Base-by-base conservation (phyloP, 2,888 invertebrate genomes). In the Drosophila flavopinicola region DNA sequence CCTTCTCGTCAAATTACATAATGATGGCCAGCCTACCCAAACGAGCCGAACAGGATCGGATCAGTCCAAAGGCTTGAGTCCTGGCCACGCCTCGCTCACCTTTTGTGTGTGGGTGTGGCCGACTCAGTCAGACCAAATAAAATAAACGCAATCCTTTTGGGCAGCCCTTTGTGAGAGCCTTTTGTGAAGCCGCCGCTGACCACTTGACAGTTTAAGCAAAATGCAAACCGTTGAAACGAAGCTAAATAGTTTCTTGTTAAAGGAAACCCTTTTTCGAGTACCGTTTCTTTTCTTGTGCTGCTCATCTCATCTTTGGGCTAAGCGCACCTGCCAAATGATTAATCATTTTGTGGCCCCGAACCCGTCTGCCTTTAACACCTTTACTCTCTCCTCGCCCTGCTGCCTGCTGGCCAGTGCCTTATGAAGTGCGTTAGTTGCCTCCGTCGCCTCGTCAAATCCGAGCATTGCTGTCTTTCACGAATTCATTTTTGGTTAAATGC, bases 311-410 rank as follows among this genome's bases (percentile, higher is more conserved):
- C 51, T 53, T 17, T 47, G 52, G 29, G 52, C 38, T 54, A 66
- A 67, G 35, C 64, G 77, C 89, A 89, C 89, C 89, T 89, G 89
- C 89, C 88, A 88, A 88, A 89, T 89, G 88, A 89, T 89, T 89
- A 89, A 89, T 89, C 89, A 88, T 87, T 86, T 84, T 78, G 70
- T 75, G 60, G 59, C 53, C 38, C 48, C 37, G 54, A 33, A 27
- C 42, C 48, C 61, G 75, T 64, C 67, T 76, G 68, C 70, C 65
- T 66, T 66, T 67, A 77, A 78, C 80, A 85, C 85, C 80, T 85
- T 75, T 69, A 20, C 48, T 27, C 42, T 29, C 25, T 30, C 2
- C 29, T 6, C 0, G 11, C 44, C 9, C 35, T 42, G 29, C 33
- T 15, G 39, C 25, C 41, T 39, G 37, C 24, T 35, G 37, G 47